Conservation (phyloP, 2,113 vertebrate species). For the Pyxicephalus adspersus region DNA sequence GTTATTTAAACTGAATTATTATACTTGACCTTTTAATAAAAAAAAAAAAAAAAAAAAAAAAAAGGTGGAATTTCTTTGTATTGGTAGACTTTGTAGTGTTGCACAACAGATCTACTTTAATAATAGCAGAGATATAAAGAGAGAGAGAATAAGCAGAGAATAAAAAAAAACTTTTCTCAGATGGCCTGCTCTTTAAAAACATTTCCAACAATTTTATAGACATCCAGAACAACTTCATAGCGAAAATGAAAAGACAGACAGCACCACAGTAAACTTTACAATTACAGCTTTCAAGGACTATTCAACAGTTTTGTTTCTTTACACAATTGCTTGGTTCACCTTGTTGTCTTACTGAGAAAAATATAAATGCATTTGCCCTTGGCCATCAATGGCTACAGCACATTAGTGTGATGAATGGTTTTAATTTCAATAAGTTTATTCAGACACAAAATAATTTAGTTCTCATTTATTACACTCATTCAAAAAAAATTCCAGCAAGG, state of each 20-base stretch:
- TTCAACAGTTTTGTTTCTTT: slow-evolving; percentile 27
- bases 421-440: slow-evolving; percentile 82
- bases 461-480: slow-evolving; percentile 53
- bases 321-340: slow-evolving; percentile 51
- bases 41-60: too few relatives aligned
- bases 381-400: slow-evolving; percentile 69
- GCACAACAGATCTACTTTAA: not conserved
- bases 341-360: slow-evolving; percentile 64
- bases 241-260: not conserved
- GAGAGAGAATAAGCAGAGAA: too few relatives aligned
- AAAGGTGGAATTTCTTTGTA: too few relatives aligned
- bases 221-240: not conserved
- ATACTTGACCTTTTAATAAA: too few relatives aligned
- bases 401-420: slow-evolving; percentile 81
- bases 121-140: not conserved
- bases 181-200: not conserved
- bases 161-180: not conserved
- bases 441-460: slow-evolving; percentile 60
- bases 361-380: slow-evolving; percentile 67
- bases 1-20: too few relatives aligned
- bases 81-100: too few relatives aligned
- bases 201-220: not conserved
- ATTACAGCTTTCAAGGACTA: slow-evolving; percentile 11
- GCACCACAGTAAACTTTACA: not conserved
- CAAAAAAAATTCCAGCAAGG: slow-evolving; percentile 10